Conservation (phyloP, 2,797 vertebrate genomes). For the Fistularia tabacaria region DNA sequence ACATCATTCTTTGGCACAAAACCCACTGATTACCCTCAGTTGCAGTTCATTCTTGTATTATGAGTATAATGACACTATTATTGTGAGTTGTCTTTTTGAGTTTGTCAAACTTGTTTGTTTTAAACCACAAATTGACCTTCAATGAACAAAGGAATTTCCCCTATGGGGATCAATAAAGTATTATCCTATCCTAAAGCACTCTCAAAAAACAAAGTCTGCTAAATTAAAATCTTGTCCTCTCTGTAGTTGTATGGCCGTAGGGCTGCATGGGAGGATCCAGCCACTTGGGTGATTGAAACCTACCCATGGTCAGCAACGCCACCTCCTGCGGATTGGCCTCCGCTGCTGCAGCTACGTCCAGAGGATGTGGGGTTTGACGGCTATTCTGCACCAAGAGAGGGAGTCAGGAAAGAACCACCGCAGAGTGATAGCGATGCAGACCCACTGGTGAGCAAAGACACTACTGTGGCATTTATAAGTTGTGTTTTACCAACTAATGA, state of each 20-base stretch:
- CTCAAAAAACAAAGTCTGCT: not conserved
- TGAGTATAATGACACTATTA: too few relatives aligned
- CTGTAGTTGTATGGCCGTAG: conserved; percentile 89
- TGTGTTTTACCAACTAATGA: too few relatives aligned
- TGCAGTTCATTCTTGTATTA: too few relatives aligned
- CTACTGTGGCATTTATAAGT: not conserved
- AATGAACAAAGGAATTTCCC: too few relatives aligned
- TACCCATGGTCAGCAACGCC: conserved; percentile 89
- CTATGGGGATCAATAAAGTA: too few relatives aligned
- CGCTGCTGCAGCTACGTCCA: conserved; percentile 90
- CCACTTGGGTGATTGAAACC: conserved; percentile 93
- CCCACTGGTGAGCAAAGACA: conserved; percentile 83
- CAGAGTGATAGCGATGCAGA: conserved; percentile 90
- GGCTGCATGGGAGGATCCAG: conserved; percentile 92
- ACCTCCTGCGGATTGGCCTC: conserved; percentile 89
- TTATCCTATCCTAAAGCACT: not conserved
- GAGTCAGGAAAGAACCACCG: conserved; percentile 83
- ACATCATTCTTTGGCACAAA: not conserved
- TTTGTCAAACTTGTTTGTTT: too few relatives aligned
- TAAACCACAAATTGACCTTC: too few relatives aligned
- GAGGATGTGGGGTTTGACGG: conserved; percentile 98
- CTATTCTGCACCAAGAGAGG: conserved; percentile 85
- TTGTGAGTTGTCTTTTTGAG: too few relatives aligned
- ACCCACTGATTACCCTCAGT: not conserved
- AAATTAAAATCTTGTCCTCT: not conserved